Percentiles rank a stretch among this genome's conserved stretches.
phyloP scores from a whole-genome alignment of 2,888 invertebrate genomes.

The Teinopalpus imperialis region DNA sequence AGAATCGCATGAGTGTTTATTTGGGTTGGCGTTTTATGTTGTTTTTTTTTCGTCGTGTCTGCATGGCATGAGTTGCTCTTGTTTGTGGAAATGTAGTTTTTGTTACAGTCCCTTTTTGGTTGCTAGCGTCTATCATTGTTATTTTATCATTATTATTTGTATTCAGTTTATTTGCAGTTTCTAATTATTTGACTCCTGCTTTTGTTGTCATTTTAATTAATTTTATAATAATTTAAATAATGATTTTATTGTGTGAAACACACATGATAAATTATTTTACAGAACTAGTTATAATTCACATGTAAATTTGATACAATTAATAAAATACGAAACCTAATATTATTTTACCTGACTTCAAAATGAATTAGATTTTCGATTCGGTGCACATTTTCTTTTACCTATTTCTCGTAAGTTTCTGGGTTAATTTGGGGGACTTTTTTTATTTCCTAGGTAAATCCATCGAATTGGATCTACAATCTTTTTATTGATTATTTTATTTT shows the following conservation, averaged over 20 bases:
- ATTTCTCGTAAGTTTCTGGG: too few species aligned
- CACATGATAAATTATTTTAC: too few species aligned
- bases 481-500: too few species aligned
- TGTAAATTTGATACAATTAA: not conserved
- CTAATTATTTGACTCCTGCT: conserved; percentile 19
- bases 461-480: too few species aligned
- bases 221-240: not conserved
- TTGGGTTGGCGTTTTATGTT: conserved; percentile 41
- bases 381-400: too few species aligned
- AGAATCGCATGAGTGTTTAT: conserved; percentile 50
- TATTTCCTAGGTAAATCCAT: too few species aligned
- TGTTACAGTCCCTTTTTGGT: conserved; percentile 49
- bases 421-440: too few species aligned
- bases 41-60: conserved; percentile 43
- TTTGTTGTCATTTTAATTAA: not conserved
- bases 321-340: too few species aligned
- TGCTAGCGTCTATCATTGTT: conserved; percentile 15
- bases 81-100: conserved; percentile 53
- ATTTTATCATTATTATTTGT: conserved; percentile 46
- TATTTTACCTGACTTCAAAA: too few species aligned
- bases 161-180: conserved; percentile 48
- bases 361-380: too few species aligned
- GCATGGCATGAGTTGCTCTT: conserved; percentile 72
- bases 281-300: not conserved
- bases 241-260: too few species aligned